Conservation (phyloP, 2,888 invertebrate genomes). For the Mesoligia furuncula region DNA sequence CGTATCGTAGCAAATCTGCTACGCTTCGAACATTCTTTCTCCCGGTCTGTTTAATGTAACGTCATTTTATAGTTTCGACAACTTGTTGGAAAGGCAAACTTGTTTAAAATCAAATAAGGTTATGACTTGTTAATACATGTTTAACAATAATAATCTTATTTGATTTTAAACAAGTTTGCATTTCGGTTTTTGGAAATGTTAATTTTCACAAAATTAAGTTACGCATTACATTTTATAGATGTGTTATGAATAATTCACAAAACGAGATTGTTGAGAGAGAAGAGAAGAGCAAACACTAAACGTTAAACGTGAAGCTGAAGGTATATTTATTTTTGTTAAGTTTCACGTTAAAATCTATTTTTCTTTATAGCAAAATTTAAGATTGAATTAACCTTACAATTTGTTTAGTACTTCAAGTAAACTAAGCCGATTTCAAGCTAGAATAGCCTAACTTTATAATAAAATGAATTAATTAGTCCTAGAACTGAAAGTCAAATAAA, state of each 20-base stretch:
- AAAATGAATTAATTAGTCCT: conserved; percentile 11
- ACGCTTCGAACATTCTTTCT: background rate
- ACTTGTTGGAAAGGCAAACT: too few species aligned
- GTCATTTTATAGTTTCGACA: too few species aligned
- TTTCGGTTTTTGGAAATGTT: background rate
- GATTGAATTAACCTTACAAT: conserved; percentile 14
- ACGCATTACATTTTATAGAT: conserved; percentile 34
- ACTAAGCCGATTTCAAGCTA: background rate
- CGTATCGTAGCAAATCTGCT: conserved; percentile 21
- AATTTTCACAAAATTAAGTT: background rate
- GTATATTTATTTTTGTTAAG: conserved; percentile 39
- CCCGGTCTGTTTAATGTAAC: background rate
- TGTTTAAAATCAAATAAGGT: too few species aligned
- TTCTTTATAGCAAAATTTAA: conserved; percentile 9
- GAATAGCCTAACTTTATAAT: conserved; percentile 12
- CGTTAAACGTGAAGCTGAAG: conserved; percentile 26
- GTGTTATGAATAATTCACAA: conserved; percentile 70
- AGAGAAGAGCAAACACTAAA: conserved; percentile 50
- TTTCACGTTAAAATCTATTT: background rate
- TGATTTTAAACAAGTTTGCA: background rate
- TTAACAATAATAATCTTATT: background rate
- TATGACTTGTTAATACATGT: too few species aligned
- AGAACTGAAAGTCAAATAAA: conserved; percentile 1
- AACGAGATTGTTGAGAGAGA: conserved; percentile 65
- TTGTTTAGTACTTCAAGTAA: conserved; percentile 13